Evolutionary conservation across 2,113 vertebrate species (phyloP).

Genomic region (Archilochus colubris): DNA sequence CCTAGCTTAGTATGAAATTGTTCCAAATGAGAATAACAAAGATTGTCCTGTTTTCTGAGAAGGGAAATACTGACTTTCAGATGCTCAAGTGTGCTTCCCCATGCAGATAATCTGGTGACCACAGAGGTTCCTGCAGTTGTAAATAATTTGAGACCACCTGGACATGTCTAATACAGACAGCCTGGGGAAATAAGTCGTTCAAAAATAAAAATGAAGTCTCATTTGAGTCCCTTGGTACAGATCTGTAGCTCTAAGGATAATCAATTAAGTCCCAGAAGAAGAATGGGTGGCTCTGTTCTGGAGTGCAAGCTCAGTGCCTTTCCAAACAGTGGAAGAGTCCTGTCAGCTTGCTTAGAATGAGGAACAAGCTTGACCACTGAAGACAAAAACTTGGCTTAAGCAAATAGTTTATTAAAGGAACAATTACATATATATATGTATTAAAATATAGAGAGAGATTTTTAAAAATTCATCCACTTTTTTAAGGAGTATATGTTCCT

Average conservation of each 20-base stretch:
- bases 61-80: slow-evolving; percentile 21
- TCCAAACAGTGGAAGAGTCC: slow-evolving; percentile 31
- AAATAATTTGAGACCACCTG: slow-evolving; percentile 66
- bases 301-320: slow-evolving; percentile 1
- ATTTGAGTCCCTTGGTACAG: background rate
- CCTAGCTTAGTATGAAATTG: background rate
- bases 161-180: slow-evolving; percentile 37
- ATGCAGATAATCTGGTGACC: slow-evolving; percentile 57
- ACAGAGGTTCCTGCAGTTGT: slow-evolving; percentile 47
- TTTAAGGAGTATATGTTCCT: background rate
- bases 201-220: slow-evolving; percentile 4
- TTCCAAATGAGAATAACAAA: slow-evolving; percentile 39
- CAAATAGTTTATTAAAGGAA: slow-evolving; percentile 38
- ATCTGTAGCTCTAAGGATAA: slow-evolving; percentile 40
- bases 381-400: slow-evolving; percentile 2
- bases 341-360: slow-evolving; percentile 33
- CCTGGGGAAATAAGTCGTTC: slow-evolving; percentile 40
- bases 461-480: background rate
- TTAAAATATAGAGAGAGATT: background rate
- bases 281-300: slow-evolving; percentile 54
- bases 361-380: background rate
- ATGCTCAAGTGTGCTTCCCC: slow-evolving; percentile 35
- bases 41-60: slow-evolving; percentile 42
- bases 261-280: slow-evolving; percentile 49
- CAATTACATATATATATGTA: background rate